Evolutionary conservation across 1,140 invertebrate species (phyloP), one percentile per base, ranked within the genome.

Genomic region (Venturia canescens): DNA sequence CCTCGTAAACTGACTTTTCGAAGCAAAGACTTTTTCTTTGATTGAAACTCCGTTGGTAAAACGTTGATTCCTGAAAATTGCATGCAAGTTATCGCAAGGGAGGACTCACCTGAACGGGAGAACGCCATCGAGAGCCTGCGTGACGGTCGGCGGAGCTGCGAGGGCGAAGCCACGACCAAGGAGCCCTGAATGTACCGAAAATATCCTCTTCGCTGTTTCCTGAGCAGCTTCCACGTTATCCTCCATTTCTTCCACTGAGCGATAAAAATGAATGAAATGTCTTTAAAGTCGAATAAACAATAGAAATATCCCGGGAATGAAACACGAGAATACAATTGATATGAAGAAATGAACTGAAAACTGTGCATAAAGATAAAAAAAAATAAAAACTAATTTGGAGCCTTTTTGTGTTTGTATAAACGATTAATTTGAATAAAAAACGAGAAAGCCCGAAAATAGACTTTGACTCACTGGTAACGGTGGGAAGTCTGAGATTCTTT

Each of bases 141-240:
- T 95, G 63, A 99, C 96, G 7, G 96, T 96, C 11, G 98, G 96
- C 9, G 96, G 94, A 50, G 97, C 95, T 21, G 95, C 95, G 0
- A 99, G 93, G n/a, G 97, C 97, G 84, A 99, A 96, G 66, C 98
- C 98, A 88, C 98, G 97, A 11, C 96, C 95, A 0, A 99, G 93
- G 27, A 98, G 91, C 5, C 93, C 87, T 29, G 96, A 94, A 91
- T 98, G 97, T 44, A 93, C 92, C 23, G 93, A 92, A 84, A 96
- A 96, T 60, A 96, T 95, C 84, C 95, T 92, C 76, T 94, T 93
- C 27, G 95, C 94, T 26, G 94, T 93, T 83, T 96, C 95, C 90
- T 97, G 96, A 26, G 96, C 94, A 48, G 93, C 87, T 44, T 95
- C 94, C 34, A 95, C 88, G 86, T 97, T 94, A 78, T 96, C 95